Evolutionary conservation across 2,797 vertebrate genomes (phyloP).

Genomic region (Mionectes olivaceus): DNA sequence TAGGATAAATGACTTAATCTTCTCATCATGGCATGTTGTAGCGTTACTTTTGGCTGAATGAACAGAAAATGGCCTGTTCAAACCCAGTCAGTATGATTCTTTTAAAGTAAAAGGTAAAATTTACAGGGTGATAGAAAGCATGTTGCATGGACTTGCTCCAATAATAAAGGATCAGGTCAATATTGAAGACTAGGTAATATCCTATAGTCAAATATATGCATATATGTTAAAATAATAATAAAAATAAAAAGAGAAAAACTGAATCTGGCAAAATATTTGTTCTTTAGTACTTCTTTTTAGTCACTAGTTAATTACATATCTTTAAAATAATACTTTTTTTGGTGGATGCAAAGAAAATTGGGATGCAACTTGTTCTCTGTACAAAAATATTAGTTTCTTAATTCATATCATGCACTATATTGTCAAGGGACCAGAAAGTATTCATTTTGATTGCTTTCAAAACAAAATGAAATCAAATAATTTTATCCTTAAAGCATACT

Average conservation of each 20-base stretch:
- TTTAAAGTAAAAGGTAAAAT: background rate
- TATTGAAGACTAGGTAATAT: background rate
- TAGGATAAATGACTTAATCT: constrained; percentile 18
- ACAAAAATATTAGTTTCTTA: background rate
- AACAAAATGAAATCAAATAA: background rate
- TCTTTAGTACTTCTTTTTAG: background rate
- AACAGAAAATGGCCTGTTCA: background rate
- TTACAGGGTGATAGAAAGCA: background rate
- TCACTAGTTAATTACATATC: background rate
- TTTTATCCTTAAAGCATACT: background rate
- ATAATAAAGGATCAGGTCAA: background rate
- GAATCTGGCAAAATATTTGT: background rate
- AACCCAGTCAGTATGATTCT: background rate
- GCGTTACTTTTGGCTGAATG: background rate
- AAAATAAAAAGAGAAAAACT: background rate
- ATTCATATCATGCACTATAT: background rate
- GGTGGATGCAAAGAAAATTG: background rate
- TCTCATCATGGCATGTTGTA: background rate
- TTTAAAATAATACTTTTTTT: background rate
- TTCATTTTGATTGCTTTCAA: background rate
- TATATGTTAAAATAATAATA: background rate
- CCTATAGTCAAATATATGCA: background rate
- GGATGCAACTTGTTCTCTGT: background rate
- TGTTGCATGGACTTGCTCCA: background rate
- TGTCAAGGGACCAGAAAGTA: background rate